phyloP scores from a whole-genome alignment of 2,888 invertebrate species.

The Hedya salicella region DNA sequence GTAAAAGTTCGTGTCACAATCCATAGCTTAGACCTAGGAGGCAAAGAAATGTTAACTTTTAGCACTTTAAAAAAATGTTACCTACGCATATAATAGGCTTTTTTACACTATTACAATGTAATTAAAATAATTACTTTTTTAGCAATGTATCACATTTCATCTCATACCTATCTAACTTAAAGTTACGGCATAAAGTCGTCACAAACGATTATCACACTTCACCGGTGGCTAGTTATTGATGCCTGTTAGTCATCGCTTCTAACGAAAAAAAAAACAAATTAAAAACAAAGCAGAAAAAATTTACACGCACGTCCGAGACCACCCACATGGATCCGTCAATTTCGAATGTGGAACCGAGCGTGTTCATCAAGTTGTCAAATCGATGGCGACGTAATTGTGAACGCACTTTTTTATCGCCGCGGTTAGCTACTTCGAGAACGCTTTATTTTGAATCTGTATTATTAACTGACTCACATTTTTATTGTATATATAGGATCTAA shows the following conservation, averaged over 20 bases:
- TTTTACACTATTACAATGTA: neutral
- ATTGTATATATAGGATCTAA: neutral
- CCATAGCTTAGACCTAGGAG: slow-evolving; percentile 58
- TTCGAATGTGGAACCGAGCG: slow-evolving; percentile 72
- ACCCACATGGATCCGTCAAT: slow-evolving; percentile 79
- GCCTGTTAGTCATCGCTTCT: slow-evolving; percentile 77
- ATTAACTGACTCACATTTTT: slow-evolving; percentile 1
- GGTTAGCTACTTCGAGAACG: slow-evolving; percentile 37
- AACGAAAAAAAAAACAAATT: slow-evolving; percentile 62
- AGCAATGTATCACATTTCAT: slow-evolving; percentile 25
- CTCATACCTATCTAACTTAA: slow-evolving; percentile 43
- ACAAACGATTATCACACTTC: slow-evolving; percentile 71
- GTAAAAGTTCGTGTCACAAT: slow-evolving; percentile 55
- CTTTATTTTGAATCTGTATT: slow-evolving; percentile 24
- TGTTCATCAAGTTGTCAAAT: slow-evolving; percentile 84
- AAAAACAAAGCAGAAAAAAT: slow-evolving; percentile 60
- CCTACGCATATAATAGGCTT: neutral
- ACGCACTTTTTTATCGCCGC: slow-evolving; percentile 65
- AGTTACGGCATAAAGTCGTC: slow-evolving; percentile 60
- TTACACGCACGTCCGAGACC: slow-evolving; percentile 69
- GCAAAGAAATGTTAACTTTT: slow-evolving; percentile 18
- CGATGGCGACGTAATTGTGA: slow-evolving; percentile 82
- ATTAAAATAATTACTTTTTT: neutral
- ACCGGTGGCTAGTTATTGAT: slow-evolving; percentile 78
- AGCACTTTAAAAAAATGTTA: slow-evolving; percentile 13